Percentiles rank a stretch among this genome's conserved stretches.
These are phyloP conservation scores for Rhizomys pruinosus DNA, from an alignment of 2,113 vertebrate genomes.

Conservation along the genomic window DNA sequence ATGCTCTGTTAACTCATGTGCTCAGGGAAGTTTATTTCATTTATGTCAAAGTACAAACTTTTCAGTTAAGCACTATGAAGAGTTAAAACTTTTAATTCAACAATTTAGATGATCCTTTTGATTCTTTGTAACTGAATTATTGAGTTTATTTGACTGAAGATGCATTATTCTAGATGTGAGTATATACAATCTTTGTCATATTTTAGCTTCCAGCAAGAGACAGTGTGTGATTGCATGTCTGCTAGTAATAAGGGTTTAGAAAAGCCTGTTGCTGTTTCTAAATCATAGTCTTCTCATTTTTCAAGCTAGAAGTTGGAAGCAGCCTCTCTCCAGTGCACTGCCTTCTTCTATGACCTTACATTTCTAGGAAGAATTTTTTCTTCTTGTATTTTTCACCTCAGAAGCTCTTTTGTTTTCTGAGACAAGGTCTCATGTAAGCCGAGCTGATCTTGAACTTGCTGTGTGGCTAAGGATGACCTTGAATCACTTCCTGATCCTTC, in stretches of 20 bases:
- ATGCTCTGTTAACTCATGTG: not conserved
- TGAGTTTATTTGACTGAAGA: not conserved
- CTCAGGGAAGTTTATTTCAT: not conserved
- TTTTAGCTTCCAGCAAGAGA: not conserved
- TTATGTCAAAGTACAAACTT: not conserved
- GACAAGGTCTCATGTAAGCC: too few species aligned
- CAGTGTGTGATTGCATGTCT: not conserved
- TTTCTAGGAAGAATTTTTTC: slow-evolving; percentile 29
- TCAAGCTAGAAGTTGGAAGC: not conserved
- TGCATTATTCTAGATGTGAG: not conserved
- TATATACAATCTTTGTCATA: not conserved
- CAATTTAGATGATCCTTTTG: not conserved
- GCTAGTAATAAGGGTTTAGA: not conserved
- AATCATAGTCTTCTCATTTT: not conserved
- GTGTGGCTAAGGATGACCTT: too few species aligned
- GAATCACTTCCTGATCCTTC: too few species aligned
- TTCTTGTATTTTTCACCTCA: not conserved
- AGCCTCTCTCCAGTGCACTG: not conserved
- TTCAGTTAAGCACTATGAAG: not conserved
- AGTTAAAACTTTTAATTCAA: not conserved
- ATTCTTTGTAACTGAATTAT: not conserved
- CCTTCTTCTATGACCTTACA: not conserved
- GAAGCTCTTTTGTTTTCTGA: not conserved
- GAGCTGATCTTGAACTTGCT: too few species aligned
- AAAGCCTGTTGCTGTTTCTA: not conserved